Percentiles rank a stretch among this genome's conserved stretches.
phyloP scores from a whole-genome alignment of 1,140 invertebrate genomes.

The Eubasilissa regina region DNA sequence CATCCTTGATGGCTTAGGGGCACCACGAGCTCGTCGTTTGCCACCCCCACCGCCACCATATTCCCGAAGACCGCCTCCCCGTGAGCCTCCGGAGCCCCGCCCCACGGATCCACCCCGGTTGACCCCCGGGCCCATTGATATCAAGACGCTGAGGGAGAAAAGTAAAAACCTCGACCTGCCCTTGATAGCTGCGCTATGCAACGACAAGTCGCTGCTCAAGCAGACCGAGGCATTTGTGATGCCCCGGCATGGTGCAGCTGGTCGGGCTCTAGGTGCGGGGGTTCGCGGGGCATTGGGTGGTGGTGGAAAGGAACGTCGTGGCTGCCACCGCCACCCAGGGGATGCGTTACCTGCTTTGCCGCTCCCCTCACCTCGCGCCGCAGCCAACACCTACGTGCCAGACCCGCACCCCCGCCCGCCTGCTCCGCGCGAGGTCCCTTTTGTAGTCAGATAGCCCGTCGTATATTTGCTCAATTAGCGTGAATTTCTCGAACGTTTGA shows the following conservation, averaged over 20 bases:
- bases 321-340: slow-evolving; percentile 55
- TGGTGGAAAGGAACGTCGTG: slow-evolving; percentile 42
- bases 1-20: slow-evolving; percentile 57
- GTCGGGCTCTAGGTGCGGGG: slow-evolving; percentile 15
- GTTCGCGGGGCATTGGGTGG: slow-evolving; percentile 1
- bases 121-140: slow-evolving; percentile 77
- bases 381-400: slow-evolving; percentile 57
- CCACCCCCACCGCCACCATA: slow-evolving; percentile 82
- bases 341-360: slow-evolving; percentile 57
- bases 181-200: slow-evolving; percentile 90
- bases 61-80: slow-evolving; percentile 82
- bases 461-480: slow-evolving; percentile 54
- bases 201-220: slow-evolving; percentile 87
- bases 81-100: slow-evolving; percentile 83
- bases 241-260: slow-evolving; percentile 72
- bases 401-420: slow-evolving; percentile 55
- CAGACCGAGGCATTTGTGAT: slow-evolving; percentile 88
- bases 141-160: slow-evolving; percentile 86
- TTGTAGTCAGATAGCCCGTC: slow-evolving; percentile 25
- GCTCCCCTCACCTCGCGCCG: slow-evolving; percentile 48
- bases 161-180: slow-evolving; percentile 90
- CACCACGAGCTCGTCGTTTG: slow-evolving; percentile 74
- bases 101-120: slow-evolving; percentile 73
- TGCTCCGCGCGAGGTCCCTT: slow-evolving; percentile 33
- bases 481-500: not conserved